Conservation (phyloP, 2,888 invertebrate species). For the Neuroscelio doddi region DNA sequence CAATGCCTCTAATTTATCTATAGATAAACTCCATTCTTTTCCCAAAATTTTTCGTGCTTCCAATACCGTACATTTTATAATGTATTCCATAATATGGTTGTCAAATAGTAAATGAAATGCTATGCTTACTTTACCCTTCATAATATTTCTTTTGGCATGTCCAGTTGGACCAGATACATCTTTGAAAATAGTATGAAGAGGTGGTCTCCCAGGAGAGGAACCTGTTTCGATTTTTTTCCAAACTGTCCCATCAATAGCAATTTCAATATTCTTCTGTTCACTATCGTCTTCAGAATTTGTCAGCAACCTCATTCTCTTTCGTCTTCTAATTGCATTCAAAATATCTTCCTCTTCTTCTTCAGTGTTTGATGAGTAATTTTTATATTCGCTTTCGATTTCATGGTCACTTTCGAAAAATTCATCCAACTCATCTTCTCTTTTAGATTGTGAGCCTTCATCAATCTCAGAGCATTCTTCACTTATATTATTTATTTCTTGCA, state of each 20-base stretch:
- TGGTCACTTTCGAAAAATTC: too few relatives aligned
- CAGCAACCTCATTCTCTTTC: conserved; percentile 16
- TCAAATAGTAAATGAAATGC: conserved; percentile 19
- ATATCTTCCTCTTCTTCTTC: conserved; percentile 19
- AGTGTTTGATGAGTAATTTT: too few relatives aligned
- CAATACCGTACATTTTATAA: conserved; percentile 4
- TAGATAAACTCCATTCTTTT: too few relatives aligned
- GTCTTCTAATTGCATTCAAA: conserved; percentile 13
- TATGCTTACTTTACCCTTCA: conserved; percentile 11
- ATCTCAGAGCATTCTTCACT: too few relatives aligned
- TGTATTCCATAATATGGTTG: conserved; percentile 5
- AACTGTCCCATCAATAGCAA: conserved; percentile 14
- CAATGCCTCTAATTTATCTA: too few relatives aligned
- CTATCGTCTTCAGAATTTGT: too few relatives aligned
- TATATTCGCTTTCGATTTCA: too few relatives aligned
- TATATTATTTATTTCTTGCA: too few relatives aligned
- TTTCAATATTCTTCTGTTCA: too few relatives aligned
- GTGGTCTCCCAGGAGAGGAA: conserved; percentile 13
- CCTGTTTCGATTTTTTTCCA: conserved; percentile 12
- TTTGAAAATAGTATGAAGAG: conserved; percentile 18
- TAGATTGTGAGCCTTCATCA: too few relatives aligned
- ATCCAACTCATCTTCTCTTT: too few relatives aligned
- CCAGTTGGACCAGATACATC: too few relatives aligned
- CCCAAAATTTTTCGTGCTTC: conserved; percentile 8
- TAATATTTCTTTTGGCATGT: conserved; percentile 21